Percentiles rank a stretch among this genome's conserved stretches.
These are phyloP conservation scores for Bos taurus DNA, from an alignment of 2,113 vertebrate species.

Conservation along the genomic window ARS-UCD2.0 NC_037338.1:95129501-95130000, in stretches of 20 bases:
- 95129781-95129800: constrained; percentile 24
- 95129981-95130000: constrained; percentile 14
- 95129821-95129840: constrained; percentile 8
- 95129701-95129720: not conserved
- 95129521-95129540: not conserved
- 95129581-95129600: not conserved
- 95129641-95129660: not conserved
- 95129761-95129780: not conserved
- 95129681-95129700: not conserved
- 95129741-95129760: not conserved
- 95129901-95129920: constrained; percentile 77
- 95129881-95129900: constrained; percentile 81
- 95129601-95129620: not conserved
- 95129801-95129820: constrained; percentile 38
- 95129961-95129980: not conserved
- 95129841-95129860: constrained; percentile 17
- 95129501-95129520: not conserved
- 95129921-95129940: constrained; percentile 31
- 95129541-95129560: not conserved
- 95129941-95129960: not conserved
- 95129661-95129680: not conserved
- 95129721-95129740: not conserved
- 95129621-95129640: not conserved
- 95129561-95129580: not conserved
- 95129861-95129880: constrained; percentile 67